These are phyloP conservation scores for Zaprionus lineosus DNA, from an alignment of 2,888 invertebrate genomes.

Conservation along the genomic window DNA sequence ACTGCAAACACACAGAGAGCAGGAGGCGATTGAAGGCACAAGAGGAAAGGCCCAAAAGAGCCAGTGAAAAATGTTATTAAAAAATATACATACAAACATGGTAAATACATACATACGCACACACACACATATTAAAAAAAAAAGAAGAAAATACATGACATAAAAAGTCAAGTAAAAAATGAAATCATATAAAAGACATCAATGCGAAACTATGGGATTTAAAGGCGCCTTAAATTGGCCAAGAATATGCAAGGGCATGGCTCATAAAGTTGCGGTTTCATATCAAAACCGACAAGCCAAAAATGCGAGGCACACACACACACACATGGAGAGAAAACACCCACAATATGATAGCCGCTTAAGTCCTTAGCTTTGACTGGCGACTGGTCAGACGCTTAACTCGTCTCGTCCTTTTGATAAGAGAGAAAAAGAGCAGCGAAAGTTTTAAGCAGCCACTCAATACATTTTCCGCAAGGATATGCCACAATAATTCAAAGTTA, in stretches of 20 bases:
- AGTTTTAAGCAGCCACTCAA: slow-evolving; percentile 27
- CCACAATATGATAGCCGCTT: neutral
- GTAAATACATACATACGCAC: slow-evolving; percentile 1
- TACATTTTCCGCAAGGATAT: slow-evolving; percentile 47
- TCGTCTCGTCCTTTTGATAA: slow-evolving; percentile 21
- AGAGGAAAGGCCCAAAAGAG: slow-evolving; percentile 14
- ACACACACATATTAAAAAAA: slow-evolving; percentile 25
- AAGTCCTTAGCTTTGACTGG: slow-evolving; percentile 25
- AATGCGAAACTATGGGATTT: slow-evolving; percentile 70
- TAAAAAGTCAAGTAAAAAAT: slow-evolving; percentile 52
- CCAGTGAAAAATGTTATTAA: slow-evolving; percentile 61
- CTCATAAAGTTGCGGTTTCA: slow-evolving; percentile 69
- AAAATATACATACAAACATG: slow-evolving; percentile 29
- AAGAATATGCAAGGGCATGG: slow-evolving; percentile 69
- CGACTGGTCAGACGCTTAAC: slow-evolving; percentile 18
- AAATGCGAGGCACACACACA: slow-evolving; percentile 11
- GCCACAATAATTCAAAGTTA: slow-evolving; percentile 74
- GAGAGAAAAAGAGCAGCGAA: neutral
- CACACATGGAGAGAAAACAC: neutral
- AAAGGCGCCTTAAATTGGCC: slow-evolving; percentile 69
- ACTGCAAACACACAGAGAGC: slow-evolving; percentile 43
- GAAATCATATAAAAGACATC: slow-evolving; percentile 72
- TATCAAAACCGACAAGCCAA: slow-evolving; percentile 40
- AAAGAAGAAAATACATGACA: slow-evolving; percentile 1
- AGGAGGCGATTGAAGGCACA: slow-evolving; percentile 7